Evolutionary conservation across 2,113 vertebrate genomes (phyloP), one percentile per base, ranked within the genome.

Genomic region (Pavo muticus): DNA sequence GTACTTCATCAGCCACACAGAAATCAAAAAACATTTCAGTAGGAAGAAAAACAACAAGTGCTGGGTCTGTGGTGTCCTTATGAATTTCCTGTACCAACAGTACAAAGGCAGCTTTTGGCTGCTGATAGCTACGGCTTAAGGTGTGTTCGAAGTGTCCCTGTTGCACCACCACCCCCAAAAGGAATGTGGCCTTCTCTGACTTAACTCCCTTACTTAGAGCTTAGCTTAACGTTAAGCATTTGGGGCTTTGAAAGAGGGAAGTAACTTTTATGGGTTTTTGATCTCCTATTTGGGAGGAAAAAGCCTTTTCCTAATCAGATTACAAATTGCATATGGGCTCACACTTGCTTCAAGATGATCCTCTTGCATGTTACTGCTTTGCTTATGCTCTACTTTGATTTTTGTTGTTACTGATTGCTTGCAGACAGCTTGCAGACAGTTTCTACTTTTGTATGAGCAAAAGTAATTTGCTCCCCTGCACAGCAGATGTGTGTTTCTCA

Each of bases 181-280:
- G 32, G 42, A 64, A 69, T 35, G 42, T 76, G 60, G n/a, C 25
- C 27, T 65, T 65, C 30, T 69, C 56, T 74, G 16, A 65, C 18
- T 54, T 72, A 67, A 23, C 3, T 19, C 44, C 14, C n/a, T 4
- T 61, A 24, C 13, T 32, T 18, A 0, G 0, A 56, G 19, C 70
- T 81, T n/a, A 77, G 32, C 35, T 81, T 30, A 83, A 54, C 35
- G 67, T 61, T 29, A 50, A 61, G 50, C 54, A 70, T 42, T 2
- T 7, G 63, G n/a, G 39, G 10, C 29, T 63, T 84, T 72, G 37
- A 76, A 75, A 69, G 39, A 50, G 23, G 29, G 24, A 40, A 44
- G 17, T 47, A 65, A 79, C 25, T 44, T 57, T 27, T 60, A 4
- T 56, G 30, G 17, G 0, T 7, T 32, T 73, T 78, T 78, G 8